Base-by-base conservation (phyloP, 2,888 invertebrate genomes). In the Leuctra nigra region DNA sequence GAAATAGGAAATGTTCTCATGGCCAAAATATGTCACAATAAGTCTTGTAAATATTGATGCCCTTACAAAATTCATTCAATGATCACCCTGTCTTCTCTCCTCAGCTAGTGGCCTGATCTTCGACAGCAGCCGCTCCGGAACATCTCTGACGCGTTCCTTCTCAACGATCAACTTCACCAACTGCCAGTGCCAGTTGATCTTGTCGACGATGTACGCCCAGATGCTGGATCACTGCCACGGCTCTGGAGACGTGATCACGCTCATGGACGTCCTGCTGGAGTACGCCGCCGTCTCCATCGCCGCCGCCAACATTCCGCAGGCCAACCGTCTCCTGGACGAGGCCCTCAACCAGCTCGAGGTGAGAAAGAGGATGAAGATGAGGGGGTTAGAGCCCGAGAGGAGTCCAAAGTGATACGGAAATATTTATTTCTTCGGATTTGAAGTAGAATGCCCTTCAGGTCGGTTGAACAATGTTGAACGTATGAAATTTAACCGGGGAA, bases 141-240 rank as follows among this genome's bases (percentile, higher is more conserved):
- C 33, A 1, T 54, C 54, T 13, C 46, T 54, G 13, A 46, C 54
- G 1, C 46, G 46, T n/a, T 54, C 54, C 33, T 54, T 54, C 46
- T 46, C 54, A 20, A 22, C 33, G 0, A 63, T 76, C 3, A 76
- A 82, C 60, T 75, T 80, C 58, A 71, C 72, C 1, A 70, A 74
- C 47, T 84, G 84, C 64, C 77, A 80, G 63, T 84, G 84, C 66
- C 68, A 75, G 29, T 63, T 75, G 11, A 81, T 82, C 59, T 68
- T 83, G 46, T 70, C 72, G 24, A 74, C 77, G 0, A 76, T 78
- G 41, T 84, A 82, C 63, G 73, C 74, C 1, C 79, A 82, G 65
- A 70, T 81, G 46, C 71, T 82, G 33, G 75, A 77, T 1, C 83
- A 84, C 65, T 82, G 80, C 65, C 75, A 73, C 47, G 80, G 79